Evolutionary conservation across 1,140 invertebrate species (phyloP).

Genomic region (Lysiphlebus fabarum): DNA sequence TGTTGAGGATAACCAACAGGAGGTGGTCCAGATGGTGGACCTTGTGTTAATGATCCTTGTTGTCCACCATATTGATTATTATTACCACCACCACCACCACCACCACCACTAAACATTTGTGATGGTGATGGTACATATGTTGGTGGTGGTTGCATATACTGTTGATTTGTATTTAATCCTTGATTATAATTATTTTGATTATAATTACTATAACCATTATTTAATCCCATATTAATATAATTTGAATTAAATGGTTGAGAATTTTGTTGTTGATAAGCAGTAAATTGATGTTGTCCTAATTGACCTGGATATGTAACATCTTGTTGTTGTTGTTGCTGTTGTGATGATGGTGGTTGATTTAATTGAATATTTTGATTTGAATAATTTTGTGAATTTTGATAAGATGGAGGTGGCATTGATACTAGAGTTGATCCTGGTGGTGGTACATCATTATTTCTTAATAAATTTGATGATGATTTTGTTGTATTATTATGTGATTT

Average conservation of each 20-base stretch:
- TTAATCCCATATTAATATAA: slow-evolving; percentile 31
- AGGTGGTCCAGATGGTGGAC: slow-evolving; percentile 21
- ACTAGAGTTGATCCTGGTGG: slow-evolving; percentile 21
- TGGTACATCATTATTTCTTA: slow-evolving; percentile 1
- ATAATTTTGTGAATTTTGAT: slow-evolving; percentile 17
- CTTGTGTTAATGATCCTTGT: slow-evolving; percentile 24
- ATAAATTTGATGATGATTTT: slow-evolving; percentile 15
- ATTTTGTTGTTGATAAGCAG: slow-evolving; percentile 1
- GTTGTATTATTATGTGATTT: slow-evolving; percentile 34
- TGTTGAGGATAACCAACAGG: slow-evolving; percentile 39
- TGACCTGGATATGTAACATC: neutral
- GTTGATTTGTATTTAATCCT: slow-evolving; percentile 15
- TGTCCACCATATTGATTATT: slow-evolving; percentile 35
- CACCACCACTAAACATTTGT: slow-evolving; percentile 27
- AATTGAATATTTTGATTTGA: neutral
- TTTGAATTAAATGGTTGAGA: neutral
- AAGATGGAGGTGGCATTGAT: slow-evolving; percentile 9
- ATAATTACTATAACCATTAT: slow-evolving; percentile 44
- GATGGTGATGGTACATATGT: neutral
- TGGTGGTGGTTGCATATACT: neutral
- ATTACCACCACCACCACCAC: too few species aligned
- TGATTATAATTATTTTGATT: slow-evolving; percentile 35
- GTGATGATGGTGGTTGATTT: neutral
- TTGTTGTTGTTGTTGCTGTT: neutral
- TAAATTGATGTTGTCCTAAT: neutral